Base-by-base conservation (phyloP, 2,797 vertebrate genomes). In the Phataginus tetradactyla region DNA sequence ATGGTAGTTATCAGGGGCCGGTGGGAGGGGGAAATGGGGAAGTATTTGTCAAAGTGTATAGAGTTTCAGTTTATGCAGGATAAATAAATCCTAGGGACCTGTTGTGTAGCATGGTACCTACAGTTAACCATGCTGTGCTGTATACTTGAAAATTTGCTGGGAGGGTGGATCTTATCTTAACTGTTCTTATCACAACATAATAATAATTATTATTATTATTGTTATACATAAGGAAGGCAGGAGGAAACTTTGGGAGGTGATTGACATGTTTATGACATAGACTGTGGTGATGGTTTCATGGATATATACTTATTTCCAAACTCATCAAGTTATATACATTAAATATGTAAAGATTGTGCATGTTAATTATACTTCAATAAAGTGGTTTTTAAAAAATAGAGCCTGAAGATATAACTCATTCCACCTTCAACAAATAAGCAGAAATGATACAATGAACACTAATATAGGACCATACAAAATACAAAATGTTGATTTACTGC, bases 311-410 rank as follows among this genome's bases (percentile, higher is more conserved):
- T 75, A 85, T 15, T 29, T 23, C 13, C 53, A 78, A 21, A 64
- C 25, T 64, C 55, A 90, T 57, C 37, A 79, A 55, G 7, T 12
- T 55, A 3, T 78, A 34, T 32, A 42, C 27, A 37, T 72, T 91
- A 90, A 95, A 86, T 79, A 86, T 64, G 32, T 72, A 74, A 18
- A 86, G n/a, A 86, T 49, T 81, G 81, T 90, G 12, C 63, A 29
- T 72, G 34, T 91, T 27, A 37, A 64, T 57, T 14, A 86, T 37
- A n/a, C 14, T 74, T 86, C 42, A 86, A 39, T 79, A 37, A 55
- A 53, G n/a, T 51, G 63, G 39, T 74, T 57, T 45, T 42, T 39
- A 27, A 39, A 88, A 78, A 53, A 61, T 51, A 86, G 83, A 86
- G 86, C 83, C 51, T 91, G 3, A 55, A 92, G 37, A 25, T 32